A percentile compares a stretch with the other conserved stretches of the same genome.
These are phyloP conservation scores for Drosophila emarginata DNA, from an alignment of 2,888 invertebrate species.

Conservation along the genomic window DNA sequence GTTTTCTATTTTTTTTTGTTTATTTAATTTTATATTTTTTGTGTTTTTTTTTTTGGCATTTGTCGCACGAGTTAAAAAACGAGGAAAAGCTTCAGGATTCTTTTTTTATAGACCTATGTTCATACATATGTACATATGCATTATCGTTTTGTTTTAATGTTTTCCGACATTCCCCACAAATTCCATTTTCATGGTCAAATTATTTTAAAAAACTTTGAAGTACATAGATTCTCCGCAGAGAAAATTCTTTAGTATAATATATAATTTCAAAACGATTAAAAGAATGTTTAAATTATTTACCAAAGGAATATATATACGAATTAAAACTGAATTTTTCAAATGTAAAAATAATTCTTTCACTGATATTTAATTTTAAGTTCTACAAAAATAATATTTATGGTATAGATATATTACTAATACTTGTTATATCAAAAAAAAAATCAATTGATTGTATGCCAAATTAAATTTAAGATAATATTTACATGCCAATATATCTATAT, in stretches of 20 bases:
- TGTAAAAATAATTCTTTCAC: too few species aligned
- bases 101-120: neutral
- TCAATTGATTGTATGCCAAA: too few species aligned
- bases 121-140: neutral
- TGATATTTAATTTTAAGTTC: too few species aligned
- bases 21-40: constrained; percentile 45
- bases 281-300: too few species aligned
- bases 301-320: too few species aligned
- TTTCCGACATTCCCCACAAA: neutral
- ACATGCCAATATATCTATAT: too few species aligned
- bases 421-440: too few species aligned
- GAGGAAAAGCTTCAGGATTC: neutral
- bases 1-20: constrained; percentile 19
- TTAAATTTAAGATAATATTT: too few species aligned
- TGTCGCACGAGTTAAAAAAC: constrained; percentile 66
- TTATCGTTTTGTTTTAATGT: neutral
- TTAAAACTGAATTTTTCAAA: too few species aligned
- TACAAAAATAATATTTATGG: too few species aligned
- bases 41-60: constrained; percentile 43
- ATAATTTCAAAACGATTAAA: neutral
- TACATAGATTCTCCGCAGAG: neutral
- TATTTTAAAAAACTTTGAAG: neutral
- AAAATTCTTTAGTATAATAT: neutral
- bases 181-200: constrained; percentile 1
- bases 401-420: too few species aligned